Base-by-base conservation (phyloP, 37 sponge, comb jelly and placozoan genomes). In the Amphimedon queenslandica region DNA sequence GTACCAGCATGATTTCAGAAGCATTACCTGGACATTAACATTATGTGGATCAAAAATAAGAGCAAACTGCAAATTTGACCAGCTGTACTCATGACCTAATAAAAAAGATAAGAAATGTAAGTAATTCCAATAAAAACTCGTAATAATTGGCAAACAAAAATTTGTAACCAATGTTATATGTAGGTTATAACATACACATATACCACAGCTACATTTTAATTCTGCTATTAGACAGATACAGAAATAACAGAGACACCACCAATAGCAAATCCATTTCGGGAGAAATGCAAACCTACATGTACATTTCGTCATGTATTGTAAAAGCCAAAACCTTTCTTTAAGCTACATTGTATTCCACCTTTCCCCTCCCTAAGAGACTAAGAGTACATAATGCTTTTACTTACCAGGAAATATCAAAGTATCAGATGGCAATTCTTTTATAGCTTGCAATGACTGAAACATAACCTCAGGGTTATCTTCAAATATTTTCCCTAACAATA, bases 41-140 rank as follows among this genome's bases (percentile, higher is more conserved):
- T 74, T 69, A 40, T 67, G 37, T n/a, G 89, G 84, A 13, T 77
- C 64, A 29, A 80, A 51, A 1, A 34, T 30, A 1, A 42, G 21
- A 29, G 73, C 66, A 76, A 89, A 89, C 63, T 78, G 69, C 3
- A 83, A 51, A 75, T 89, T 75, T 23, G 25, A 30, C 43, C 60
- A 47, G 23, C 80, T 75, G 64, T 89, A 89, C 63, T 89, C 90
- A 36, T 89, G 90, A 24, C 90, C 85, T 85, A 60, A 25, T 25
- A 60, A 25, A 6, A 47, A 47, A 18, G 51, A 47, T 18, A 47
- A 47, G 8, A 13, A 47, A 47, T 13, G 51, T 47, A 13, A 47
- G 51, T 8, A 47, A 13, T 47, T 8, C 13, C 13, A 18, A 47
- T 8, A 13, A 18, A 13, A 13, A 47, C 13, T 60, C 5, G 28